Conservation (phyloP, 2,797 vertebrate genomes). For the Zalophus californianus region DNA sequence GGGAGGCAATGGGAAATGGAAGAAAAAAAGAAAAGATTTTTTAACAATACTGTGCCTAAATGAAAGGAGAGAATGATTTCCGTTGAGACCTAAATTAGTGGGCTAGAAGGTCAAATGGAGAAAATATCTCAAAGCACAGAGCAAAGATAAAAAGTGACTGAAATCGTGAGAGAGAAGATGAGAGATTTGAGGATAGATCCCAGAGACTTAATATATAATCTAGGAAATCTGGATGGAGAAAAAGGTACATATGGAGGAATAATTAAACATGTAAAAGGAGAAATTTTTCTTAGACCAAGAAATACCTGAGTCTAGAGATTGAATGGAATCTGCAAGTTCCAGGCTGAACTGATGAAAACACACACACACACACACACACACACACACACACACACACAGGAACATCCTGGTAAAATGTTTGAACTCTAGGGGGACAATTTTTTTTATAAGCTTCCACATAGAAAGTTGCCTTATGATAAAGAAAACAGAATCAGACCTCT, state of each 20-base stretch:
- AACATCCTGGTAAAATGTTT: background rate
- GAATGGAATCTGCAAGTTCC: background rate
- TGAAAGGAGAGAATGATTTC: background rate
- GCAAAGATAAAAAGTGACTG: conserved; percentile 12
- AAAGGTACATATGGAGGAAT: background rate
- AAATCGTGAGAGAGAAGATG: background rate
- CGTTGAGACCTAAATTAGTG: background rate
- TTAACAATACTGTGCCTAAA: conserved; percentile 12
- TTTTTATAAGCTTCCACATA: background rate
- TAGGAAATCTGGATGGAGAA: background rate
- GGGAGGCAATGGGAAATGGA: background rate
- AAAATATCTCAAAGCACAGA: conserved; percentile 38
- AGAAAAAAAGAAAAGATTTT: background rate
- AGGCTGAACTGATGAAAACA: background rate
- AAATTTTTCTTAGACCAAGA: background rate
- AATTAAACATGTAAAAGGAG: conserved; percentile 7
- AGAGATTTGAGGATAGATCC: background rate
- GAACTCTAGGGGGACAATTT: background rate
- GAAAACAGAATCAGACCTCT: background rate
- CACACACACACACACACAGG: background rate
- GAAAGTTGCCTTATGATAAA: background rate
- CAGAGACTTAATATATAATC: background rate
- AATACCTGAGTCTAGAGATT: background rate
- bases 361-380: background rate
- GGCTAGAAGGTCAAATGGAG: background rate